Evolutionary conservation across 2,888 invertebrate genomes (phyloP).

Genomic region (Lepidocyrtoides sp.): DNA sequence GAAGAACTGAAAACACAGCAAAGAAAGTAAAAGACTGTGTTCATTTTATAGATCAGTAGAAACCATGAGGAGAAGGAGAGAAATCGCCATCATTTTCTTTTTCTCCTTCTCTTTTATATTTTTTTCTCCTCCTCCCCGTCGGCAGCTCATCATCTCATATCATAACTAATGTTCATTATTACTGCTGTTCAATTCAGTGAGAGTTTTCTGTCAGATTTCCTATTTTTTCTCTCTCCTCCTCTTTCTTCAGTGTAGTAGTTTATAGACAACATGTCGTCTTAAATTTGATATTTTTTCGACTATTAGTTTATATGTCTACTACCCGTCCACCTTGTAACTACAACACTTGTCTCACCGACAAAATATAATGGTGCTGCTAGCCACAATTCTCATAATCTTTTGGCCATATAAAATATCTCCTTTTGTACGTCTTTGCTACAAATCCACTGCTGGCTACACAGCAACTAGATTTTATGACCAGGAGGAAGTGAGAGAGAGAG

Average conservation of each 20-base stretch:
- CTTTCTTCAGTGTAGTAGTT: not conserved
- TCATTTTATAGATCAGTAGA: no score
- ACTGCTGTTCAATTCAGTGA: slow-evolving; percentile 59
- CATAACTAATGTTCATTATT: slow-evolving; percentile 71
- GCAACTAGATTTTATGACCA: slow-evolving; percentile 50
- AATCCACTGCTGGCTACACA: slow-evolving; percentile 36
- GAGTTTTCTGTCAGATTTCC: slow-evolving; percentile 49
- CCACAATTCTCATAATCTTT: slow-evolving; percentile 46
- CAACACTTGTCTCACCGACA: not conserved
- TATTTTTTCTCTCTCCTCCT: slow-evolving; percentile 23
- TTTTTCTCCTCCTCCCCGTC: slow-evolving; percentile 63
- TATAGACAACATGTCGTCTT: not conserved
- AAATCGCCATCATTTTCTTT: slow-evolving; percentile 62
- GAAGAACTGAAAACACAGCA: not conserved
- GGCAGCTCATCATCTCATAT: slow-evolving; percentile 69
- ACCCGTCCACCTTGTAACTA: no score
- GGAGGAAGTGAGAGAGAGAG: not conserved
- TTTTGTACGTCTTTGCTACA: slow-evolving; percentile 16
- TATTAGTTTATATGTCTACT: not conserved
- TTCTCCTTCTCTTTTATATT: not conserved
- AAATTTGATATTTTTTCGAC: not conserved
- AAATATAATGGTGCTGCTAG: slow-evolving; percentile 1
- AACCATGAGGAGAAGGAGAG: not conserved
- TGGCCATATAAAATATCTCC: slow-evolving; percentile 46
- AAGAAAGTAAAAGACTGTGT: slow-evolving; percentile 24